Percentiles rank a stretch among this genome's conserved stretches.
Conservation (phyloP, 2,888 invertebrate genomes). For the Gandaritis pyraliata region DNA sequence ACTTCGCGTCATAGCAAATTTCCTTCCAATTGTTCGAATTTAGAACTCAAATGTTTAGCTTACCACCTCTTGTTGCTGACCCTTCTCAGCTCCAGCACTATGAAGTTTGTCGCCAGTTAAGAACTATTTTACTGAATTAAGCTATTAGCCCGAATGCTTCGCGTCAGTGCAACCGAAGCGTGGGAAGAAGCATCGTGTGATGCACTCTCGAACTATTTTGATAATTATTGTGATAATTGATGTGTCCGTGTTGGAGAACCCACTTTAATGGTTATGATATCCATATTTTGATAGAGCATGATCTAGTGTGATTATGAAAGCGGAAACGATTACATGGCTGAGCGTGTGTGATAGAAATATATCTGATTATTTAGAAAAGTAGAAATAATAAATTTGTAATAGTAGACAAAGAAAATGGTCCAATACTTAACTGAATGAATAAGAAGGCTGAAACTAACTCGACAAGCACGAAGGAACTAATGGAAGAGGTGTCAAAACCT, state of each 20-base stretch:
- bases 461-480: too few relatives aligned
- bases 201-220: constrained; percentile 15
- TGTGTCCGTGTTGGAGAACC: constrained; percentile 22
- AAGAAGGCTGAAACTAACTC: too few relatives aligned
- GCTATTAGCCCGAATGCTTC: constrained; percentile 29
- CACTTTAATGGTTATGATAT: constrained; percentile 27
- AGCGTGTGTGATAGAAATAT: neutral
- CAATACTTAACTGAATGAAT: too few relatives aligned
- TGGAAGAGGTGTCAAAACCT: too few relatives aligned
- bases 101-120: constrained; percentile 23
- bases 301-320: constrained; percentile 14
- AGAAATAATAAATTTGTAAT: too few relatives aligned
- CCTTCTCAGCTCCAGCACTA: constrained; percentile 28
- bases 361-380: too few relatives aligned
- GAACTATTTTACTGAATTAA: constrained; percentile 33
- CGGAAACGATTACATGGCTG: constrained; percentile 6
- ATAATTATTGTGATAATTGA: constrained; percentile 48
- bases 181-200: constrained; percentile 38
- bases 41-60: too few relatives aligned
- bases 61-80: too few relatives aligned
- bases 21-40: too few relatives aligned
- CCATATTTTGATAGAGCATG: constrained; percentile 22
- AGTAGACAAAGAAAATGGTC: too few relatives aligned
- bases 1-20: too few relatives aligned
- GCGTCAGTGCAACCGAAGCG: constrained; percentile 22